Percentiles rank a stretch among this genome's conserved stretches.
phyloP scores from a whole-genome alignment of 1,140 invertebrate genomes.

The Drosophila kepulauana region DNA sequence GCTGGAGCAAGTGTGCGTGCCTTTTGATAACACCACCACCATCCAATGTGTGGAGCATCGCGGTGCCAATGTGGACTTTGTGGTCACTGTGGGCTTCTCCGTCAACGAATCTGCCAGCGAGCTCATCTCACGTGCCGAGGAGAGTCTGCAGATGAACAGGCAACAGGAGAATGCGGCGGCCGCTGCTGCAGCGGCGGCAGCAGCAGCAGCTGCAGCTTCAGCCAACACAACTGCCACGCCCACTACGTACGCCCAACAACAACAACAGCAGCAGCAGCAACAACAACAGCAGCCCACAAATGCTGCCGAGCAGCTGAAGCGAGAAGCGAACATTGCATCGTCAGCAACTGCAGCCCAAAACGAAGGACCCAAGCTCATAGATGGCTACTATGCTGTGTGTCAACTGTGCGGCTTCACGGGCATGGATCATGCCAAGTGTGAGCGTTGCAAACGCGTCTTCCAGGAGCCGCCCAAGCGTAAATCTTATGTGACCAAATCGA shows the following conservation, averaged over 20 bases:
- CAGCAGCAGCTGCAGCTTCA: conserved; percentile 29
- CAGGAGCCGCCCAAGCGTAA: conserved; percentile 87
- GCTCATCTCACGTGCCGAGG: conserved; percentile 79
- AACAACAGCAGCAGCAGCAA: conserved; percentile 31
- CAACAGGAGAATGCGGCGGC: conserved; percentile 64
- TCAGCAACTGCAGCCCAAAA: conserved; percentile 47
- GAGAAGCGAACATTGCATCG: conserved; percentile 66
- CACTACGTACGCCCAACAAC: conserved; percentile 48
- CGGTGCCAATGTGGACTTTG: conserved; percentile 90
- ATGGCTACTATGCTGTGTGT: conserved; percentile 90
- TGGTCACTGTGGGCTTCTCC: conserved; percentile 88
- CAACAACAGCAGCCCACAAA: conserved; percentile 40
- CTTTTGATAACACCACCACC: conserved; percentile 87
- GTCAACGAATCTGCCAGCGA: conserved; percentile 80
- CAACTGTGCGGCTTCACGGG: conserved; percentile 90
- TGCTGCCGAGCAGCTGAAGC: conserved; percentile 51
- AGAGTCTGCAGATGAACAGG: conserved; percentile 77
- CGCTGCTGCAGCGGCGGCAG: conserved; percentile 17
- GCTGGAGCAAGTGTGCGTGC: conserved; percentile 89
- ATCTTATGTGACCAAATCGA: conserved; percentile 79
- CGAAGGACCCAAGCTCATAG: conserved; percentile 86
- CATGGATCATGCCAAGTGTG: conserved; percentile 90
- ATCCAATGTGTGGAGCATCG: conserved; percentile 90
- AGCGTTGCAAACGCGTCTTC: conserved; percentile 88
- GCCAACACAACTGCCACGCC: conserved; percentile 25